These are phyloP conservation scores for Lasaia peninsularis DNA, from an alignment of 1,140 invertebrate genomes.

Conservation along the genomic window DNA sequence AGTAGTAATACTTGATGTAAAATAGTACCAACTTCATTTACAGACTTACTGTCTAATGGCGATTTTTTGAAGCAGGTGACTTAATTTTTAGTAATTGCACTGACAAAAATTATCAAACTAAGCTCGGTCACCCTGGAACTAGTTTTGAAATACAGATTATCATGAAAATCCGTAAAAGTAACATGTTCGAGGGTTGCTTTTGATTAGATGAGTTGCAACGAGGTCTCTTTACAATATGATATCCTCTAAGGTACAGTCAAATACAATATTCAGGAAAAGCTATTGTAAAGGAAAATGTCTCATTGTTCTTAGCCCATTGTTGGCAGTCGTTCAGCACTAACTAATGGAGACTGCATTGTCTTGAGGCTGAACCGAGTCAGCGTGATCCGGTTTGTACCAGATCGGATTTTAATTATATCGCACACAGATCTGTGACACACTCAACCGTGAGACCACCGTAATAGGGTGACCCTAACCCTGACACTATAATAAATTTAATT, in stretches of 20 bases:
- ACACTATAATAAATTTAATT: no score
- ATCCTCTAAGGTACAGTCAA: constrained; percentile 38
- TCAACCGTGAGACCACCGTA: not conserved
- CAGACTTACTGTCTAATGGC: no score
- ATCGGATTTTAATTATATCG: constrained; percentile 18
- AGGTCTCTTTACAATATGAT: not conserved
- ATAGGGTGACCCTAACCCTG: not conserved
- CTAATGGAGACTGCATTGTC: constrained; percentile 69
- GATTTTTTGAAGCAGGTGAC: no score
- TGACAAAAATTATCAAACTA: no score
- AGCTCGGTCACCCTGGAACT: no score
- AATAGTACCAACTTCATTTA: no score
- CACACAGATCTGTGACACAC: not conserved
- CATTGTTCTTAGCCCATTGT: constrained; percentile 65
- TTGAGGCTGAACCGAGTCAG: constrained; percentile 44
- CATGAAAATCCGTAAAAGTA: no score
- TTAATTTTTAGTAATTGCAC: no score
- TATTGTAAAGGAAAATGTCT: constrained; percentile 64
- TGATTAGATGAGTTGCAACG: not conserved
- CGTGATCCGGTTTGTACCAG: constrained; percentile 34
- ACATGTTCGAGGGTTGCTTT: no score
- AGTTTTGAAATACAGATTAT: no score
- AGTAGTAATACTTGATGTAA: no score
- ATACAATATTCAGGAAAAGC: constrained; percentile 70
- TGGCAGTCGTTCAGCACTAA: constrained; percentile 49